Percentiles rank a stretch among this genome's conserved stretches.
Evolutionary conservation across 2,888 invertebrate genomes (phyloP).

Genomic region (Oasisia sp.): DNA sequence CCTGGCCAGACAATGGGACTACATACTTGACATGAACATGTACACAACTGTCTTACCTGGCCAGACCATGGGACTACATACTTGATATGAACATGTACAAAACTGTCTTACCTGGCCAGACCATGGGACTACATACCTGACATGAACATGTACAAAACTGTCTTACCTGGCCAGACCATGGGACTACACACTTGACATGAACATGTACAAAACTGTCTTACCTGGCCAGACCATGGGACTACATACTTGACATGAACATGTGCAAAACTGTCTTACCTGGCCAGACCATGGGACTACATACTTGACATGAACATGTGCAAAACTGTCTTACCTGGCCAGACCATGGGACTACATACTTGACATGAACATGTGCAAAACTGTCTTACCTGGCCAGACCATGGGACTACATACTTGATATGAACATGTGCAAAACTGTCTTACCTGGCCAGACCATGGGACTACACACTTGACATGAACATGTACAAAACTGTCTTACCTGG

Average conservation of each 20-base stretch:
- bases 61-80: not conserved
- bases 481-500: slow-evolving; percentile 27
- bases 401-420: not conserved
- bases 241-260: not conserved
- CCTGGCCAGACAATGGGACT: not conserved
- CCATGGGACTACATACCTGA: not conserved
- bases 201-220: not conserved
- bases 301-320: not conserved
- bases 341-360: not conserved
- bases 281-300: not conserved
- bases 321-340: slow-evolving; percentile 31
- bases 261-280: slow-evolving; percentile 27
- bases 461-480: not conserved
- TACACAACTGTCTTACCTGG: slow-evolving; percentile 20
- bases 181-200: not conserved
- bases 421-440: not conserved
- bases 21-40: not conserved
- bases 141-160: not conserved
- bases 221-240: slow-evolving; percentile 29
- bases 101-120: too few species aligned
- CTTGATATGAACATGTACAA: too few species aligned
- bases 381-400: slow-evolving; percentile 32
- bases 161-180: slow-evolving; percentile 32
- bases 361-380: not conserved
- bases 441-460: too few species aligned